Percentiles rank a stretch among this genome's conserved stretches.
Conservation (phyloP, 2,797 vertebrate species). For the Eidolon dupreanum region DNA sequence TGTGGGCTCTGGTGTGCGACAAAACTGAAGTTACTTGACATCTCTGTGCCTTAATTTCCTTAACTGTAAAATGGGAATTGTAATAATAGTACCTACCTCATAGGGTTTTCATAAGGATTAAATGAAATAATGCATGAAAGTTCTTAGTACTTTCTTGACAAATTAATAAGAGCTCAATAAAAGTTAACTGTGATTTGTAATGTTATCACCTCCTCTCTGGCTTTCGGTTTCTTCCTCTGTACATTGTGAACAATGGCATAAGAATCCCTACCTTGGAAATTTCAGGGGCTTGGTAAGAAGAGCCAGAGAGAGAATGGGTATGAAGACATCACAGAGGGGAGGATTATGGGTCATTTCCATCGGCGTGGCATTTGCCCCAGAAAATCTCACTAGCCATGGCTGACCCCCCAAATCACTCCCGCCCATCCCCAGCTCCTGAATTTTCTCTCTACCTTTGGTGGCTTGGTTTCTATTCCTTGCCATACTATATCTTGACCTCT, state of each 20-base stretch:
- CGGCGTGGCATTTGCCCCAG: background rate
- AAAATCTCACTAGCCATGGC: background rate
- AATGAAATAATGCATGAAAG: background rate
- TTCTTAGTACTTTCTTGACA: background rate
- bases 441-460: background rate
- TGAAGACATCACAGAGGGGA: background rate
- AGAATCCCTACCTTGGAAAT: background rate
- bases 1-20: fast-evolving
- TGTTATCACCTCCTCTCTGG: background rate
- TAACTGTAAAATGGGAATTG: background rate
- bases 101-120: background rate
- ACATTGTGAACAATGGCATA: background rate
- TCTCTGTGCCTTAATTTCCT: background rate
- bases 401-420: no score
- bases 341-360: background rate
- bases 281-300: background rate
- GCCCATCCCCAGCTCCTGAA: background rate
- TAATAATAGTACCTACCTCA: background rate
- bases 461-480: background rate
- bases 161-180: background rate
- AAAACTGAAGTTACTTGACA: background rate
- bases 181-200: background rate
- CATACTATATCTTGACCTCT: background rate
- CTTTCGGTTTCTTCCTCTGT: background rate
- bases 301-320: background rate